Conservation (phyloP, 2,888 invertebrate species). For the Drosophila lutescens region DNA sequence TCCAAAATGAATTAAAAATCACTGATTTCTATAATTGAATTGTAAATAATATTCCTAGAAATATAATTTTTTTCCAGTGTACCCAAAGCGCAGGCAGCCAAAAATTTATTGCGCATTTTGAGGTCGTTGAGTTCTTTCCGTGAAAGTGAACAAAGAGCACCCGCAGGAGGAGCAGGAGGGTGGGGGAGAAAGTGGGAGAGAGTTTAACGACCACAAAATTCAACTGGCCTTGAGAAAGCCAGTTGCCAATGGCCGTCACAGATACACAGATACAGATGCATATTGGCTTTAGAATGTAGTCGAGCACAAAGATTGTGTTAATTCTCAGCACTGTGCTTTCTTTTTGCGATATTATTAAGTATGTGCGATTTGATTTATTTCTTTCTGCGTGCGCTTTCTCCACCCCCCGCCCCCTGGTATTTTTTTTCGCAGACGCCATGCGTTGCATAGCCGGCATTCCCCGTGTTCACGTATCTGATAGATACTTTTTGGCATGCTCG, state of each 20-base stretch:
- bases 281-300: constrained; percentile 3
- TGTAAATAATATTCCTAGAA: too few relatives aligned
- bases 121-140: constrained; percentile 46
- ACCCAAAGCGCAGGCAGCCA: constrained; percentile 44
- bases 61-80: constrained; percentile 5
- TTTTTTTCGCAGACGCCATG: constrained; percentile 52
- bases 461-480: constrained; percentile 53
- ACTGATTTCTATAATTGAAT: too few relatives aligned
- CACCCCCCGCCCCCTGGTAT: neutral
- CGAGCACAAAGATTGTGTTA: constrained; percentile 55
- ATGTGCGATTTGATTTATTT: constrained; percentile 53
- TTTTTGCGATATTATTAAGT: constrained; percentile 25
- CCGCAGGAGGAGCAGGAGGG: neutral
- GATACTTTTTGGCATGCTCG: constrained; percentile 73
- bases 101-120: constrained; percentile 66
- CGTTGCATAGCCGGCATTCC: constrained; percentile 73
- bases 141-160: constrained; percentile 63
- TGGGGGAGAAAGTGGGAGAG: constrained; percentile 16
- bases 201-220: constrained; percentile 68
- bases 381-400: constrained; percentile 29
- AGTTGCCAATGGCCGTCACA: constrained; percentile 46
- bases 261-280: constrained; percentile 16
- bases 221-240: constrained; percentile 69
- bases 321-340: constrained; percentile 47
- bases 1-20: too few relatives aligned